These are phyloP conservation scores for Halictus rubicundus DNA, from an alignment of 1,140 invertebrate species.

Conservation along the genomic window DNA sequence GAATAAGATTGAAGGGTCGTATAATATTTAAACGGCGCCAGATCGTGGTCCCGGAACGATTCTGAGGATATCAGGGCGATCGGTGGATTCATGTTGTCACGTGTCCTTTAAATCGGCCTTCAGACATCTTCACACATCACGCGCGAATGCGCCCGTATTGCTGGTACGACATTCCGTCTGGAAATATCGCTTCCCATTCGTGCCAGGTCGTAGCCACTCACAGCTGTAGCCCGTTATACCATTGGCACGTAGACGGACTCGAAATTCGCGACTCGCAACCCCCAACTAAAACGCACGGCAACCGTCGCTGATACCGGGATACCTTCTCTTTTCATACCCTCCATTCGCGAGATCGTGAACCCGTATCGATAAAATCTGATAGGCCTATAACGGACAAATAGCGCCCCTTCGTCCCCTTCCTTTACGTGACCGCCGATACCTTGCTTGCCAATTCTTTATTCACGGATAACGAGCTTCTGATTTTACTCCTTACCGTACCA, in stretches of 20 bases:
- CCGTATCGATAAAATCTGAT: slow-evolving; percentile 54
- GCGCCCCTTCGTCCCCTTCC: not conserved
- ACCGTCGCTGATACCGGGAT: slow-evolving; percentile 39
- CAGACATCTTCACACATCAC: slow-evolving; percentile 30
- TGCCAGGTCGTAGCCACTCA: slow-evolving; percentile 54
- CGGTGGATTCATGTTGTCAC: slow-evolving; percentile 20
- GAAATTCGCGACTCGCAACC: slow-evolving; percentile 70
- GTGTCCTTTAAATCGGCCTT: slow-evolving; percentile 20
- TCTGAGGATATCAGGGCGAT: not conserved
- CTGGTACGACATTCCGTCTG: slow-evolving; percentile 51
- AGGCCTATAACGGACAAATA: slow-evolving; percentile 52
- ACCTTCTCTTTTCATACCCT: not conserved
- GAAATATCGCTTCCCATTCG: slow-evolving; percentile 63
- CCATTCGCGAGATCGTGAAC: not conserved
- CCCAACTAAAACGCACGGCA: slow-evolving; percentile 59
- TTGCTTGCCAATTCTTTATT: no score
- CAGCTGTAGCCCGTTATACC: slow-evolving; percentile 60
- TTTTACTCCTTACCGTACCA: no score
- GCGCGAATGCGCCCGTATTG: slow-evolving; percentile 28
- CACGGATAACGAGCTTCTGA: no score
- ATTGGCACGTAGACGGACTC: slow-evolving; percentile 64
- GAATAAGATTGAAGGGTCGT: not conserved
- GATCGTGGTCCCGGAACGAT: not conserved
- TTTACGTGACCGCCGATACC: no score
- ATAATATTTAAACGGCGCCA: not conserved